These are phyloP conservation scores for Hirtodrosophila confusa DNA, from an alignment of 2,888 invertebrate genomes.

Conservation along the genomic window DNA sequence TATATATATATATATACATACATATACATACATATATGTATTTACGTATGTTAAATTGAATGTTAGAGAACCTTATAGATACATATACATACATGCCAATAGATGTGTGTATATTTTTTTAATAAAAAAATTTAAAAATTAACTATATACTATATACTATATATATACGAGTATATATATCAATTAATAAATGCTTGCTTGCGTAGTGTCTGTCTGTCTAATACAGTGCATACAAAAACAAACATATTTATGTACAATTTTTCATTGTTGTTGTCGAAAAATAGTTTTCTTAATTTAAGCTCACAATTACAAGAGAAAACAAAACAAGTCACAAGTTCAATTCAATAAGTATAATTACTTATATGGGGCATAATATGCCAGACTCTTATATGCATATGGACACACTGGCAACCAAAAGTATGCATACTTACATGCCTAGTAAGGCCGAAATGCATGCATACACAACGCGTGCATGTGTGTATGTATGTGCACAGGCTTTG, in stretches of 20 bases:
- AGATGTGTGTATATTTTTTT: constrained; percentile 13
- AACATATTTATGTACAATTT: constrained; percentile 27
- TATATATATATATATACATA: constrained; percentile 16
- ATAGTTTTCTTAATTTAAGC: constrained; percentile 43
- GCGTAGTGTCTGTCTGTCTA: constrained; percentile 43
- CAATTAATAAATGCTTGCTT: constrained; percentile 46
- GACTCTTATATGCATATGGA: constrained; percentile 15
- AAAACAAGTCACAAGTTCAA: constrained; percentile 42
- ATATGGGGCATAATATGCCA: constrained; percentile 10
- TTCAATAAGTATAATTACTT: constrained; percentile 26
- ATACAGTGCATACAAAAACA: constrained; percentile 11
- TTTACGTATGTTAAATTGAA: constrained; percentile 54
- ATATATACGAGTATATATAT: constrained; percentile 14
- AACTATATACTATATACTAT: no score
- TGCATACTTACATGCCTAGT: constrained; percentile 40
- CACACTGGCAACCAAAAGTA: constrained; percentile 25
- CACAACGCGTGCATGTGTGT: not conserved
- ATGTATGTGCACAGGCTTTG: constrained; percentile 2
- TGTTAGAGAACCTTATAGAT: constrained; percentile 43
- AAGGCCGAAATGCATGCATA: constrained; percentile 9
- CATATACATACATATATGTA: constrained; percentile 6
- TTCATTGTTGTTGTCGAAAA: constrained; percentile 45
- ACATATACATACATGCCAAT: constrained; percentile 22
- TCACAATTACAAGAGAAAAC: constrained; percentile 10
- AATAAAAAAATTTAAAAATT: constrained; percentile 3